Conservation (phyloP, 2,797 vertebrate species). For the Pangasius djambal region DNA sequence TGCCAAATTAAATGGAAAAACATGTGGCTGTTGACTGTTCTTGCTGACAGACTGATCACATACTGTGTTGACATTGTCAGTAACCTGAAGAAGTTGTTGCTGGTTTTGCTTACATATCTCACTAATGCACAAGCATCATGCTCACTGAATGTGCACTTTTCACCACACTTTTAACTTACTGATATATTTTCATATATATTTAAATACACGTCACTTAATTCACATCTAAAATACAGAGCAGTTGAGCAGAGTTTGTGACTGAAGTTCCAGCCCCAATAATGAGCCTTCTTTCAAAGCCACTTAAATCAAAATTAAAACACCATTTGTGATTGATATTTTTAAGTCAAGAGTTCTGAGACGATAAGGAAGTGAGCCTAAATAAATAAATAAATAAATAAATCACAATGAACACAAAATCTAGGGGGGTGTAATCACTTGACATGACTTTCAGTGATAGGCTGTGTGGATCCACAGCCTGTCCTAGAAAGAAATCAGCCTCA, state of each 20-base stretch:
- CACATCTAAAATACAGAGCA: neutral
- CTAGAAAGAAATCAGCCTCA: neutral
- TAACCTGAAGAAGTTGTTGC: neutral
- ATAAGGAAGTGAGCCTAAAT: neutral
- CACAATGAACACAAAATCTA: neutral
- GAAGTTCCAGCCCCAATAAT: neutral
- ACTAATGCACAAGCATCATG: neutral
- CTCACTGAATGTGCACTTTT: neutral
- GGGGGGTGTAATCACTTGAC: neutral
- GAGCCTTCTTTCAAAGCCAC: neutral
- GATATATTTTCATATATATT: neutral
- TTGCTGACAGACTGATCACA: neutral
- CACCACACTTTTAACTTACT: neutral
- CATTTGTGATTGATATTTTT: neutral
- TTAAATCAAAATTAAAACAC: neutral
- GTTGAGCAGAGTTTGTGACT: no score
- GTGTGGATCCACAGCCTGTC: neutral
- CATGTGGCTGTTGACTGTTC: neutral
- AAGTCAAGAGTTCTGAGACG: neutral
- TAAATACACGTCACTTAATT: neutral
- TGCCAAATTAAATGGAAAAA: neutral
- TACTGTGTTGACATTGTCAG: neutral
- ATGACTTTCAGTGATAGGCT: neutral
- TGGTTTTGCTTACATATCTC: neutral
- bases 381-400: neutral